Percentiles rank a stretch among this genome's conserved stretches.
These are phyloP conservation scores for Scyliorhinus canicula DNA, from an alignment of 2,797 vertebrate genomes.

Conservation along the genomic window DNA sequence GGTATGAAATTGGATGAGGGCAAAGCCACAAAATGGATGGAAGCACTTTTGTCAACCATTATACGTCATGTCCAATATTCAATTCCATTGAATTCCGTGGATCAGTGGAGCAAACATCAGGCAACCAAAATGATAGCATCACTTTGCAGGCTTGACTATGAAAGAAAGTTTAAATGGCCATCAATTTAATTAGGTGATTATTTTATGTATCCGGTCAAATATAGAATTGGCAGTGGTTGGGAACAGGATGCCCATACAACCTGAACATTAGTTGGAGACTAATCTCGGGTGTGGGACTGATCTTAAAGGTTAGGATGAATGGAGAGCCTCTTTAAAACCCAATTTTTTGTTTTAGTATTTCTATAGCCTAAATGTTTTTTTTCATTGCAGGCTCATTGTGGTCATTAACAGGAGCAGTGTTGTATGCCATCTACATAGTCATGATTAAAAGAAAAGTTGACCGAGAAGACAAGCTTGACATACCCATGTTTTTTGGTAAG, in stretches of 20 bases:
- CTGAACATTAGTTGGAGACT: not conserved
- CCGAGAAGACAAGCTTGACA: slow-evolving; percentile 89
- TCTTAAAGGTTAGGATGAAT: not conserved
- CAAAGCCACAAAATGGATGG: not conserved
- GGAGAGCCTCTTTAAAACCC: not conserved
- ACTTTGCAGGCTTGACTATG: not conserved
- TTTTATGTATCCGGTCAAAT: not conserved
- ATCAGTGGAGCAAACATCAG: not conserved
- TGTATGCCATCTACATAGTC: slow-evolving; percentile 91
- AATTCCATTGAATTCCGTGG: not conserved
- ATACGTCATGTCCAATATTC: not conserved
- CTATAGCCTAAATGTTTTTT: not conserved
- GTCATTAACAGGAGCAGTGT: slow-evolving; percentile 81
- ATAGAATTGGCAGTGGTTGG: not conserved
- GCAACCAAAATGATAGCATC: not conserved
- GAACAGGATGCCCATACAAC: not conserved
- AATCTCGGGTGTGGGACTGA: not conserved
- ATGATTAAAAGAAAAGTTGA: slow-evolving; percentile 95
- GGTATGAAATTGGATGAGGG: not conserved
- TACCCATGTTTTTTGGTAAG: slow-evolving; percentile 97
- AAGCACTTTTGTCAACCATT: not conserved
- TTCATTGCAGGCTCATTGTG: slow-evolving; percentile 74
- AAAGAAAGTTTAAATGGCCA: not conserved
- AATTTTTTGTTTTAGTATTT: not conserved
- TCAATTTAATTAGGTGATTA: not conserved